Evolutionary conservation across 2,797 vertebrate genomes (phyloP).

Genomic region (Rhinophrynus dorsalis): DNA sequence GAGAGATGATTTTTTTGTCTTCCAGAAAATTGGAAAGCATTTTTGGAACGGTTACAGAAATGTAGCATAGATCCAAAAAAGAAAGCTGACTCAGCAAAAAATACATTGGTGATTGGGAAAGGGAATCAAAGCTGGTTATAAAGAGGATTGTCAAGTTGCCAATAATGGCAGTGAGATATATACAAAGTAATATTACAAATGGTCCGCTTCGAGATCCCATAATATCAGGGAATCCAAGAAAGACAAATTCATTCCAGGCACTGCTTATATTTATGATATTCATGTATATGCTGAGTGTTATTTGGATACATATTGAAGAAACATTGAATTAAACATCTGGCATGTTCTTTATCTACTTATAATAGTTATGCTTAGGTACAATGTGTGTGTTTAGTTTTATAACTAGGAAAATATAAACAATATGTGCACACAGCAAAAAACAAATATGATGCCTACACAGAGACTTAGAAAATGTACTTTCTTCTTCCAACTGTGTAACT

Average conservation of each 20-base stretch:
- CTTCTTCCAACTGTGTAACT: too few species aligned
- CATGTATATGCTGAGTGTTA: too few species aligned
- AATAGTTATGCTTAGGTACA: too few species aligned
- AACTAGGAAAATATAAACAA: too few species aligned
- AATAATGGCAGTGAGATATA: slow-evolving; percentile 9
- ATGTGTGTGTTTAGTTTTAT: too few species aligned
- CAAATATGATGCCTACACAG: too few species aligned
- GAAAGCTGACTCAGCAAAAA: slow-evolving; percentile 29
- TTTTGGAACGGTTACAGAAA: slow-evolving; percentile 21
- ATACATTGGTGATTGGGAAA: slow-evolving; percentile 23
- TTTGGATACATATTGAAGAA: too few species aligned
- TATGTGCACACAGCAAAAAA: too few species aligned
- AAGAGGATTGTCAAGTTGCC: slow-evolving; percentile 24
- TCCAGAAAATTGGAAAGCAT: slow-evolving; percentile 27
- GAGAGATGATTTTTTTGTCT: slow-evolving; percentile 4
- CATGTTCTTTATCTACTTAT: too few species aligned
- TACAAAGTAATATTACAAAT: slow-evolving; percentile 1
- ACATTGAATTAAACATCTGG: too few species aligned
- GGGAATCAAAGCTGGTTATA: background rate
- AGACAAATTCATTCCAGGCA: slow-evolving; percentile 25
- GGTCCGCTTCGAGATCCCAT: background rate
- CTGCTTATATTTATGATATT: too few species aligned
- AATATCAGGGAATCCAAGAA: slow-evolving; percentile 17
- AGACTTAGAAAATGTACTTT: too few species aligned
- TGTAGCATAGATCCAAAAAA: slow-evolving; percentile 25